Evolutionary conservation across 1,140 invertebrate species (phyloP).

Genomic region (Brachionus paranguensis): DNA sequence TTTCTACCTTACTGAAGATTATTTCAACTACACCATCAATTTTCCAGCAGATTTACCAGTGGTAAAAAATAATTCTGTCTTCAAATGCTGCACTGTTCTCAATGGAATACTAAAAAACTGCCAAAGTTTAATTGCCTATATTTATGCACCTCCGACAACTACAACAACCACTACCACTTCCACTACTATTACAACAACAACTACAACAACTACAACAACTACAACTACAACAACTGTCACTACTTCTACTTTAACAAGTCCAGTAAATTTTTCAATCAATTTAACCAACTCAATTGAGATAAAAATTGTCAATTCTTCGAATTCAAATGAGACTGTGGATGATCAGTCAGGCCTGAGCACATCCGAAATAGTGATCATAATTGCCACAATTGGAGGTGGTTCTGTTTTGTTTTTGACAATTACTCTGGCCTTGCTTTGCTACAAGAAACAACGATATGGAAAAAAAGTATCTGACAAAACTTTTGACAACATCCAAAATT

Average conservation of each 20-base stretch:
- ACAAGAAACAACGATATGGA: neutral
- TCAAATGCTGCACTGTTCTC: conserved; percentile 2
- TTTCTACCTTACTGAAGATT: neutral
- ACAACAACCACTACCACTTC: neutral
- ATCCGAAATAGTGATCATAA: conserved; percentile 12
- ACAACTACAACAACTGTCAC: neutral
- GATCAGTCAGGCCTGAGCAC: neutral
- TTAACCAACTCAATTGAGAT: neutral
- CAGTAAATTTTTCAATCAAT: neutral
- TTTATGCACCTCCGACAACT: neutral
- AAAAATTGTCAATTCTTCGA: neutral
- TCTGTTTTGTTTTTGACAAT: neutral
- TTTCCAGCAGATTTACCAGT: neutral
- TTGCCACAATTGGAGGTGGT: neutral
- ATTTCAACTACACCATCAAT: neutral
- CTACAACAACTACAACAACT: neutral
- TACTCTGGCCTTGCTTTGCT: neutral
- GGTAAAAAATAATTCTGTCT: neutral
- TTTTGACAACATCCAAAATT: neutral
- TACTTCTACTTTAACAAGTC: neutral
- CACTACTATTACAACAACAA: neutral
- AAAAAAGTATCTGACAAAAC: neutral
- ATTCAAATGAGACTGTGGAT: neutral
- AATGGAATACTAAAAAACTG: neutral
- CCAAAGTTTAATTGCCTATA: neutral